Conservation (phyloP, 1,140 invertebrate genomes). For the Zaprionus inermis region DNA sequence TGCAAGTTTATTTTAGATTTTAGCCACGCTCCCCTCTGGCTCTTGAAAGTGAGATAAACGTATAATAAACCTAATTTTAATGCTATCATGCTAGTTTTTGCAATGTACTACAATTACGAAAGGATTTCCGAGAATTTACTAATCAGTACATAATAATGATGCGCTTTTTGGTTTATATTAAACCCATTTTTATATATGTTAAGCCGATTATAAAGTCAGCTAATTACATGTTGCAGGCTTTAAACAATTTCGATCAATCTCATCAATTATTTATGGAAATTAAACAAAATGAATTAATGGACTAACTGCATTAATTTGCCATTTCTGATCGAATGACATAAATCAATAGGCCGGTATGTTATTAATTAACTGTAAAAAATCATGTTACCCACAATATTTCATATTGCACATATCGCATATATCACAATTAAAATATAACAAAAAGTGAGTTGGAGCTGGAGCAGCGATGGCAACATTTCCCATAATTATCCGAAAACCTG, state of each 20-base stretch:
- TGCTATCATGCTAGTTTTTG: too few relatives aligned
- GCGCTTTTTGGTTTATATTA: too few relatives aligned
- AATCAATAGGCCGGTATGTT: constrained; percentile 40
- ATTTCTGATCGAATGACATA: constrained; percentile 34
- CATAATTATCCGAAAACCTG: constrained; percentile 30
- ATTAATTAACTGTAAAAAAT: constrained; percentile 43
- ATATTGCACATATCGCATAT: constrained; percentile 13
- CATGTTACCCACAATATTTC: constrained; percentile 6
- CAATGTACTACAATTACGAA: too few relatives aligned
- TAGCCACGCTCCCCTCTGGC: background rate
- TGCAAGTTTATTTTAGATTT: background rate
- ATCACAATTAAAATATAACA: constrained; percentile 34
- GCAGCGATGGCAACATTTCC: constrained; percentile 24
- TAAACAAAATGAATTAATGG: constrained; percentile 25
- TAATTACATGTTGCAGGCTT: background rate
- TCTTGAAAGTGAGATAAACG: background rate
- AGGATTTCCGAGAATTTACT: too few relatives aligned
- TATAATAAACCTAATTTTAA: background rate
- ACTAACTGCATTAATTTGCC: constrained; percentile 28
- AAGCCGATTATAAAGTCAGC: background rate
- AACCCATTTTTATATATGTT: background rate
- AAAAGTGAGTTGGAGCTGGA: background rate
- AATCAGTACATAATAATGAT: too few relatives aligned
- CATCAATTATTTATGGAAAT: constrained; percentile 3
- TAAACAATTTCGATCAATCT: background rate